phyloP scores from a whole-genome alignment of 2,888 invertebrate genomes.

The Dolomedes plantarius region DNA sequence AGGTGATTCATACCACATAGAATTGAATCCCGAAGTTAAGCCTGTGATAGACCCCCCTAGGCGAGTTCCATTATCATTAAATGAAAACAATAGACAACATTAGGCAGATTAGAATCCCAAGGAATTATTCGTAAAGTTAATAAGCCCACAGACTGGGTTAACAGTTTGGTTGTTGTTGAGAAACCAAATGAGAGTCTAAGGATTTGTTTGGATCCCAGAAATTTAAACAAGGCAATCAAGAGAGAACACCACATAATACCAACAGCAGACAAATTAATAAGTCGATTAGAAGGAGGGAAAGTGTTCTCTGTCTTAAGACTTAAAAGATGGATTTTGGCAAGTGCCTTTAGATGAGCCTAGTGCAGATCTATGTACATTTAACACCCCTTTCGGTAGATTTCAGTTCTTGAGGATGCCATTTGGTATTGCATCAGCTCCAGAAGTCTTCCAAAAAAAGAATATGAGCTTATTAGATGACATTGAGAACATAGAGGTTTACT shows the following conservation, averaged over 20 bases:
- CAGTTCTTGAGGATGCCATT: constrained; percentile 31
- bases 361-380: constrained; percentile 34
- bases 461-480: constrained; percentile 23
- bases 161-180: background rate
- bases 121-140: constrained; percentile 26
- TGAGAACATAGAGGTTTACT: constrained; percentile 12
- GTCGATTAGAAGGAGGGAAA: constrained; percentile 5
- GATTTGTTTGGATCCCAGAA: constrained; percentile 13
- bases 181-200: background rate
- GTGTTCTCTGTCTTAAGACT: constrained; percentile 7
- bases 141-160: constrained; percentile 20
- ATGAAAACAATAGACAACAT: constrained; percentile 4
- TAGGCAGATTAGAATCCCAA: constrained; percentile 1
- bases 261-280: constrained; percentile 2
- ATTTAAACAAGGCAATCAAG: constrained; percentile 13
- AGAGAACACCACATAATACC: background rate
- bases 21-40: constrained; percentile 12
- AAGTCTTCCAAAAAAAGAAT: constrained; percentile 35
- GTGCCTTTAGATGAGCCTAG: constrained; percentile 27
- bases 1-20: constrained; percentile 10
- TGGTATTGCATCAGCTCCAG: constrained; percentile 35
- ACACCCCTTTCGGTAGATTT: constrained; percentile 29
- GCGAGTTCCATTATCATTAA: constrained; percentile 19
- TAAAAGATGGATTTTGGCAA: constrained; percentile 42
- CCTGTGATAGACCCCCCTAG: constrained; percentile 29